Conservation (phyloP, 2,113 vertebrate genomes). For the Microtus montanus region DNA sequence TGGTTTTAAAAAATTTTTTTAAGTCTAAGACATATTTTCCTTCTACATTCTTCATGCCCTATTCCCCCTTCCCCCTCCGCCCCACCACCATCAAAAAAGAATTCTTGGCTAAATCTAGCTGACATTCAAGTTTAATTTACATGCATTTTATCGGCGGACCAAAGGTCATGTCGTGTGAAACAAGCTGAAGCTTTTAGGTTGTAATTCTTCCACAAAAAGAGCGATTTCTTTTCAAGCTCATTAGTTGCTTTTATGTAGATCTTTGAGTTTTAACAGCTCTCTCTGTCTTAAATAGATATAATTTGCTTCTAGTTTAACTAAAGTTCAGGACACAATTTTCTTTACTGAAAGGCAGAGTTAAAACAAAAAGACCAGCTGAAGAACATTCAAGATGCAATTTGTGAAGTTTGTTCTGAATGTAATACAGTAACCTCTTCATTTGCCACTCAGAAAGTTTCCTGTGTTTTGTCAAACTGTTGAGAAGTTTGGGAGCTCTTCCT, state of each 20-base stretch:
- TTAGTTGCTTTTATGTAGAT: constrained; percentile 70
- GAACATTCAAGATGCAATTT: constrained; percentile 67
- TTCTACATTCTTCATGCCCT: constrained; percentile 51
- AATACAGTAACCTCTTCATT: constrained; percentile 16
- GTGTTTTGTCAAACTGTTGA: neutral
- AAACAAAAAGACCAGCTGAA: constrained; percentile 57
- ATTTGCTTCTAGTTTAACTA: constrained; percentile 70
- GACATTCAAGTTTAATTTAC: constrained; percentile 78
- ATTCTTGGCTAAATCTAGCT: constrained; percentile 63
- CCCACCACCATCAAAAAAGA: neutral
- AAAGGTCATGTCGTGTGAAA: constrained; percentile 71
- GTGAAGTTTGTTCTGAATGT: constrained; percentile 67
- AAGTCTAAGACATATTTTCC: neutral
- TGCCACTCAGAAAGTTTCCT: constrained; percentile 36
- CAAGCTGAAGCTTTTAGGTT: constrained; percentile 62
- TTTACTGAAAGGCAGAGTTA: constrained; percentile 67
- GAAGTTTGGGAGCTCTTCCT: neutral
- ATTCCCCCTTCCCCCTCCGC: too few species aligned
- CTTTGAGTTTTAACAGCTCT: constrained; percentile 63
- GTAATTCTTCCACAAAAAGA: constrained; percentile 66
- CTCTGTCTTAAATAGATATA: constrained; percentile 66
- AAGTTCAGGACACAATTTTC: constrained; percentile 71
- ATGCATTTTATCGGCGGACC: constrained; percentile 73
- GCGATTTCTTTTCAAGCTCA: constrained; percentile 62
- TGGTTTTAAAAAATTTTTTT: neutral